Evolutionary conservation across 2,888 invertebrate genomes (phyloP), one percentile per base, ranked within the genome.

Genomic region (Calliphora vomitoria): DNA sequence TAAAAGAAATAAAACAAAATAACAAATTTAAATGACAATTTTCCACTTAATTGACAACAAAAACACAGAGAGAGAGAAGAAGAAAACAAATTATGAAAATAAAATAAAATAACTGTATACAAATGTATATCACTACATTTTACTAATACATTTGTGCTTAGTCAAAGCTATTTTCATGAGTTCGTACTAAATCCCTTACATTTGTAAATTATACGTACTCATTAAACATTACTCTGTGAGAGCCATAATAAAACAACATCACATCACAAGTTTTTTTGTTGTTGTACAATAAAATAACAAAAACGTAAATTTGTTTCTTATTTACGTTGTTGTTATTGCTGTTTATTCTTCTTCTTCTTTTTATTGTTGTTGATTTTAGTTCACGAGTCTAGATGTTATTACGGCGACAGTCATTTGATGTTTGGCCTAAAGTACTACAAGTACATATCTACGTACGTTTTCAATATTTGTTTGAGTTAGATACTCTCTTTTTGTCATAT

Each of bases 1-100:
- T 13, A 64, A 44, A 4, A 69, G 60, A 8, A 60, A 60, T 15
- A 31, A 31, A 20, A 55, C 11, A 60, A 35, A 35, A 62, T 62
- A 71, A 80, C 38, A 55, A 69, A n/a, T 78, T 82, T 72, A 62
- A 86, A 79, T 74, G 62, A 68, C 50, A 82, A 47, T 82, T 82
- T 80, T 64, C 62, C 31, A 47, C 66, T 79, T 35, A 86, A 86
- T 74, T 66, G 38, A 41, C 64, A 74, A 79, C 58, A 82, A 79
- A 31, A 66, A 55, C 18, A 72, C 11, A 13, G 38, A 71, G 47
- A 20, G 47, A 20, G 50, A 5, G 8, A 55, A 41, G 53, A 53
- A 20, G 41, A 60, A 72, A 75, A 50, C 41, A 69, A 60, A 50
- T 35, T 31, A 58, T 62, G 58, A n/a, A n/a, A n/a, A n/a, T 25